Percentiles rank a stretch among this genome's conserved stretches.
Evolutionary conservation across 1,140 invertebrate species (phyloP).

Genomic region (Calliphora vicina): DNA sequence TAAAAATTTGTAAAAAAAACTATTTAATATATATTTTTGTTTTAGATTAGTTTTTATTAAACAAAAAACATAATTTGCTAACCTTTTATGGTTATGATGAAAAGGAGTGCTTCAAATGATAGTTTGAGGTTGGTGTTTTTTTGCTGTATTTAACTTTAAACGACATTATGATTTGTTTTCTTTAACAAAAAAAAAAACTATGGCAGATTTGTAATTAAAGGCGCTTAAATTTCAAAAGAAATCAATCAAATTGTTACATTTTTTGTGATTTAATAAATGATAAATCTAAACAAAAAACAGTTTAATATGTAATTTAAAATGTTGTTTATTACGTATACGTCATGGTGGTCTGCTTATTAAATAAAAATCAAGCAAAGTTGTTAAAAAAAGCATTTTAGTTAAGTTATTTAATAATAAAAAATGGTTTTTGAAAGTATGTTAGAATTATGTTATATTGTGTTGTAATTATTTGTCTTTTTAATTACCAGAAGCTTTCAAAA

Average conservation of each 20-base stretch:
- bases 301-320: background rate
- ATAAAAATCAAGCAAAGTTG: too few relatives aligned
- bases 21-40: background rate
- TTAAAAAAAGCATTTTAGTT: too few relatives aligned
- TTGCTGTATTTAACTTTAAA: background rate
- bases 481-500: too few relatives aligned
- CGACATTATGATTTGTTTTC: background rate
- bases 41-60: background rate
- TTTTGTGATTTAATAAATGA: background rate
- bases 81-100: background rate
- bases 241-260: background rate
- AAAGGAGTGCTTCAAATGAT: background rate
- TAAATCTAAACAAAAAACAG: background rate
- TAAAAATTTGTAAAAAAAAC: background rate
- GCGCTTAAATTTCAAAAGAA: slow-evolving; percentile 13
- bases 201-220: background rate
- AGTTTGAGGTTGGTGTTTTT: background rate
- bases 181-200: background rate
- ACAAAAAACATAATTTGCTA: background rate
- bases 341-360: slow-evolving; percentile 1
- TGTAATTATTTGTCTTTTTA: too few relatives aligned
- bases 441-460: too few relatives aligned
- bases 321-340: background rate
- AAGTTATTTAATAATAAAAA: too few relatives aligned
- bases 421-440: background rate